Base-by-base conservation (phyloP, 2,113 vertebrate species). In the Gallinago paraguaiae region DNA sequence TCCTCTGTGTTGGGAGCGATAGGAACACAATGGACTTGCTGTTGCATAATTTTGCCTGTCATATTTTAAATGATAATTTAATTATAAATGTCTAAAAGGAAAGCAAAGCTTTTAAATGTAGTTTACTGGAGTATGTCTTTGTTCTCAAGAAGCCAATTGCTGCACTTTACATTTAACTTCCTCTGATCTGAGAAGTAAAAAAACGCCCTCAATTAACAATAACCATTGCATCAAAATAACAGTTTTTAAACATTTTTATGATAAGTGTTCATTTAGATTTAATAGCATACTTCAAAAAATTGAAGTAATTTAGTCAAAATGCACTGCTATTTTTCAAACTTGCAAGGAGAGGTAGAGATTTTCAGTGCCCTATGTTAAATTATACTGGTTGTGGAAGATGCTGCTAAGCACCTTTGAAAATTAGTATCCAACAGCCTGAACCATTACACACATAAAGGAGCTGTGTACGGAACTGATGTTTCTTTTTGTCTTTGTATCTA, bases 21-120 rank as follows among this genome's bases (percentile, higher is more conserved):
- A 13, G 17, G 14, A 69, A 4, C 25, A 24, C 7, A 41, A 30
- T 6, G n/a, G n/a, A 60, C 3, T 3, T 45, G 10, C 1, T 1
- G 6, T 31, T 70, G 30, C 11, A 22, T 69, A 57, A 70, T 78
- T 86, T 39, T 83, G 25, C 17, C 41, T 83, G 31, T 65, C 12
- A 65, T 69, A 64, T 79, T 35, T 31, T 7, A 37, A 72, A 39
- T 15, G 3, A 20, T 33, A 37, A 41, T 57, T 96, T 92, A 92
- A 74, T 81, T 92, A 69, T 10, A 72, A 60, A 37, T n/a, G 4
- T 24, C 68, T 63, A 75, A 75, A 70, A 91, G 57, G 28, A 75
- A 57, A 56, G 2, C 5, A 28, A 63, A 57, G 10, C 1, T 23
- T 77, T 53, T 5, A 27, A 72, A 71, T 11, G 15, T 16, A 24